Evolutionary conservation across 2,888 invertebrate species (phyloP).

Genomic region (Colostygia pectinataria): DNA sequence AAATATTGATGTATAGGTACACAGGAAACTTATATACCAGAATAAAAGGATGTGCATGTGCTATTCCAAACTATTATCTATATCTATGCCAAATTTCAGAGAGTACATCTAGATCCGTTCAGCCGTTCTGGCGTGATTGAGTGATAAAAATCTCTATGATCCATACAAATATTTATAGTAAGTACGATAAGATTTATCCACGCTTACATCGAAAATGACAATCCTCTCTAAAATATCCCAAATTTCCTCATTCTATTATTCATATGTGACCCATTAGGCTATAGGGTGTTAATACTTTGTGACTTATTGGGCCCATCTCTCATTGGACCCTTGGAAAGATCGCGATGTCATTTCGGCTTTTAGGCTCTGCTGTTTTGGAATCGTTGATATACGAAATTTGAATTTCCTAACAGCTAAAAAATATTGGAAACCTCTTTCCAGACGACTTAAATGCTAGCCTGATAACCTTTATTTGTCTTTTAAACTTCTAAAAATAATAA

Average conservation of each 20-base stretch:
- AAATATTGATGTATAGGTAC: not conserved
- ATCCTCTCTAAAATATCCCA: constrained; percentile 36
- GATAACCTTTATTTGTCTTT: no score
- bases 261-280: constrained; percentile 69
- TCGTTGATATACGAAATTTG: not conserved
- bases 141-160: no score
- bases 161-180: no score
- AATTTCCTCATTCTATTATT: constrained; percentile 72
- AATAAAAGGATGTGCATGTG: no score
- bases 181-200: constrained; percentile 13
- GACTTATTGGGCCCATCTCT: constrained; percentile 75
- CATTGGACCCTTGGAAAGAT: constrained; percentile 54
- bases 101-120: no score
- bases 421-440: no score
- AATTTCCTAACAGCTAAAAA: not conserved
- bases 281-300: constrained; percentile 72
- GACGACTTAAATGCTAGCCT: no score
- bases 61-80: no score
- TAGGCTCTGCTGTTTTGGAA: constrained; percentile 14
- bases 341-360: constrained; percentile 22
- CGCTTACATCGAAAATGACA: constrained; percentile 26
- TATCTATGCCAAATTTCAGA: no score
- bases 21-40: no score
- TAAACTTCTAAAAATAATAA: no score
- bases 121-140: no score